phyloP scores from a whole-genome alignment of 2,113 vertebrate genomes.

The Numenius arquata region DNA sequence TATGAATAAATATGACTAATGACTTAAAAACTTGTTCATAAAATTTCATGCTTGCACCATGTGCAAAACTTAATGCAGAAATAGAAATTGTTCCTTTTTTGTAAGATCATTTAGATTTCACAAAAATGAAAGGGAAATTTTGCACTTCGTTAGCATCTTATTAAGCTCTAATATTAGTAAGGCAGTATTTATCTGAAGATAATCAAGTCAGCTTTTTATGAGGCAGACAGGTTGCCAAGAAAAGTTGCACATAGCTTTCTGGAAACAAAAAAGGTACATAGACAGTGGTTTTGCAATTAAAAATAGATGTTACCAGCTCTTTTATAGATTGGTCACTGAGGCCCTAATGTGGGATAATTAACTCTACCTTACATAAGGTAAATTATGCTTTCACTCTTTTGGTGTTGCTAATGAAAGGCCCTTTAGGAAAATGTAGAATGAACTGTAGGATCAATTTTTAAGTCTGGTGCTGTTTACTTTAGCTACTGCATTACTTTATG shows the following conservation, averaged over 20 bases:
- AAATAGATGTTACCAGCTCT: slow-evolving; percentile 4
- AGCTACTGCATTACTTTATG: not conserved
- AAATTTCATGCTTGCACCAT: not conserved
- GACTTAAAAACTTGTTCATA: not conserved
- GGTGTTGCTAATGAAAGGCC: not conserved
- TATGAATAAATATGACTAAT: not conserved
- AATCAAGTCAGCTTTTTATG: slow-evolving; percentile 31
- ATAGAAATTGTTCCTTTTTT: not conserved
- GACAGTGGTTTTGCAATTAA: not conserved
- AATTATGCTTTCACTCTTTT: slow-evolving; percentile 29
- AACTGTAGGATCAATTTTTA: slow-evolving; percentile 19
- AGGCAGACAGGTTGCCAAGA: not conserved
- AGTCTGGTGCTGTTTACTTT: slow-evolving; percentile 25
- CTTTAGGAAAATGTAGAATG: not conserved
- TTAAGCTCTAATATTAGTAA: not conserved
- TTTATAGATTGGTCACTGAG: slow-evolving; percentile 10
- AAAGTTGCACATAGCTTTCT: slow-evolving; percentile 3
- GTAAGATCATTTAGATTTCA: not conserved
- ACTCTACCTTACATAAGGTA: slow-evolving; percentile 37
- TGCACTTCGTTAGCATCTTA: not conserved
- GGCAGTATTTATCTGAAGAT: not conserved
- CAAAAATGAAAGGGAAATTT: not conserved
- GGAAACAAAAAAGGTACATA: not conserved
- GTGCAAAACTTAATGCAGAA: not conserved
- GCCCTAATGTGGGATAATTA: slow-evolving; percentile 48